Evolutionary conservation across 2,113 vertebrate genomes (phyloP), one percentile per base, ranked within the genome.

Genomic region (Eretmodus cyanostictus): DNA sequence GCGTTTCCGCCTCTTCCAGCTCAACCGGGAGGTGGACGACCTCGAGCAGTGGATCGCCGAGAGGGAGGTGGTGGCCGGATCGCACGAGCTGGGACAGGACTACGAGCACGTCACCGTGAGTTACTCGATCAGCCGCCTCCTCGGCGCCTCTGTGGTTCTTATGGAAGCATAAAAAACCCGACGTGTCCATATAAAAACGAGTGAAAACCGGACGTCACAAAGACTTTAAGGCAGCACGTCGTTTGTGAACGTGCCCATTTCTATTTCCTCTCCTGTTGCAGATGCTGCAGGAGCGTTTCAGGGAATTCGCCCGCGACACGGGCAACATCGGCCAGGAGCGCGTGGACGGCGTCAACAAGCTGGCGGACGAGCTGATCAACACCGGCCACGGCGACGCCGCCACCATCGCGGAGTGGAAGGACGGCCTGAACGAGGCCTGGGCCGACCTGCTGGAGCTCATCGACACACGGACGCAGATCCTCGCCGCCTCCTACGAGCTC

Each of bases 31-130:
- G 90, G 99, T 99, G 91, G 99, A 99, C 0, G 99, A 99, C 94
- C 96, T 99, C 97, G 99, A 99, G 92, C 99, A 99, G 91, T 99
- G 99, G 99, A 99, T 99, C 1, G 98, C 99, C 0, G 99, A 99
- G 94, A 94, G 99, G 91, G 99, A 99, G 90, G 98, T 99, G 95
- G 99, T 99, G 79, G 99, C 99, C 0, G 99, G 99, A 4, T 99
- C 99, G 1, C 99, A 99, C 0, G 99, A 99, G 90, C 96, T 99
- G 93, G 99, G 99, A 1, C 99, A 99, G 95, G 98, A 99, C 95
- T 99, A 99, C 1, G 99, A 99, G 71, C 98, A 99, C 0, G 98
- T 99, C 82, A 99, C 98, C 7, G 99, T 98, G 88, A 97, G 95
- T 86, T 47, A 47, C 6, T 76, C 7, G 2, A 8, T 11, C 40